Conservation (phyloP, 1,140 invertebrate genomes). For the Adelges cooleyi region DNA sequence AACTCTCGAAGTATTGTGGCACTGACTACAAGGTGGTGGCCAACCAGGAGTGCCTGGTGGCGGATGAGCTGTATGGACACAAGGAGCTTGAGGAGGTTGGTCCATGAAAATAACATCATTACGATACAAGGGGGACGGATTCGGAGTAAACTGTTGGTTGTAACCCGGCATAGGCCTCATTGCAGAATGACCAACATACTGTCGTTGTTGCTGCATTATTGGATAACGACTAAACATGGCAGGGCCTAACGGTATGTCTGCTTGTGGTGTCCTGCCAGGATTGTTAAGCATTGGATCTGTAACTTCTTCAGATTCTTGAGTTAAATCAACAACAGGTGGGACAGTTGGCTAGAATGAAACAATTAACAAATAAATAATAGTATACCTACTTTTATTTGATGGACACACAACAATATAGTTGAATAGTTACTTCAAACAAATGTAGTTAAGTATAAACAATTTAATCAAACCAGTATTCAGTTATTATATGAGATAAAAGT, state of each 20-base stretch:
- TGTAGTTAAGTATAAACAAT: too few relatives aligned
- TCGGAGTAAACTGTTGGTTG: conserved; percentile 31
- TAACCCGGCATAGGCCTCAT: conserved; percentile 30
- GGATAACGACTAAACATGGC: conserved; percentile 30
- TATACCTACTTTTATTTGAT: background rate
- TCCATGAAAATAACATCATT: conserved; percentile 22
- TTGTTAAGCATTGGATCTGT: conserved; percentile 29
- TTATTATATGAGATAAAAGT: too few relatives aligned
- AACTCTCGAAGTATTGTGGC: conserved; percentile 25
- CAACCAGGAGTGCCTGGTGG: conserved; percentile 15
- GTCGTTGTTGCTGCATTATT: conserved; percentile 31
- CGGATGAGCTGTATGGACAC: conserved; percentile 35
- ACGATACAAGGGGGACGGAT: conserved; percentile 29
- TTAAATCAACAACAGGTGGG: conserved; percentile 47
- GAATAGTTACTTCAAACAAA: too few relatives aligned
- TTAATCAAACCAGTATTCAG: too few relatives aligned
- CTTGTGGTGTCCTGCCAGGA: conserved; percentile 4
- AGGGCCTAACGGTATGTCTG: conserved; percentile 4
- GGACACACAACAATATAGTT: too few relatives aligned
- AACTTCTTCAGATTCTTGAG: conserved; percentile 52
- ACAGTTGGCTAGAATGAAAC: background rate
- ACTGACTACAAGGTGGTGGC: conserved; percentile 22
- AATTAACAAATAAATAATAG: background rate
- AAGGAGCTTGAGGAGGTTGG: conserved; percentile 7
- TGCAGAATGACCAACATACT: conserved; percentile 11